These are phyloP conservation scores for Actinostola sp. DNA, from an alignment of 92 coral and sea anemone species.

Conservation along the genomic window DNA sequence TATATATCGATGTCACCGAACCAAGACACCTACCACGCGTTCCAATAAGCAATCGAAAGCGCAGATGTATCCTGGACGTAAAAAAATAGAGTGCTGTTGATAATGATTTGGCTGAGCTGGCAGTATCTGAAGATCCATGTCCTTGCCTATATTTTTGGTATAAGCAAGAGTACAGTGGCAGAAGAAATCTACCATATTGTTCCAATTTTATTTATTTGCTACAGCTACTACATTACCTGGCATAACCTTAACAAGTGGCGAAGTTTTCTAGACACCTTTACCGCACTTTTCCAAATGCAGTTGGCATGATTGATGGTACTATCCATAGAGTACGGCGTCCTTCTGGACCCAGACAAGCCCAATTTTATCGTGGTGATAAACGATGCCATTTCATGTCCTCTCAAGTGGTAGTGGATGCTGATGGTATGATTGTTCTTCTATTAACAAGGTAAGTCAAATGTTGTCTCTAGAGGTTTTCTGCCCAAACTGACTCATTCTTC, in stretches of 20 bases:
- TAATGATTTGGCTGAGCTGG: conserved; percentile 30
- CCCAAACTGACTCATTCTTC: not conserved
- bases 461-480: not conserved
- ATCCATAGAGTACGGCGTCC: conserved; percentile 30
- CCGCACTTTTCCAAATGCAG: conserved; percentile 31
- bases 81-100: conserved; percentile 33
- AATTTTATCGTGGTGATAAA: conserved; percentile 41
- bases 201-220: conserved; percentile 23
- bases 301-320: conserved; percentile 41
- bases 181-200: conserved; percentile 39
- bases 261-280: conserved; percentile 3
- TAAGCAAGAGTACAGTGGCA: conserved; percentile 27
- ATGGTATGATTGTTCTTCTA: conserved; percentile 23
- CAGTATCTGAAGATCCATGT: conserved; percentile 29
- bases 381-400: conserved; percentile 40
- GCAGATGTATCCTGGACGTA: conserved; percentile 40
- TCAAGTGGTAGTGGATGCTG: conserved; percentile 25
- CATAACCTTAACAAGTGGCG: conserved; percentile 23
- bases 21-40: conserved; percentile 5
- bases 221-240: conserved; percentile 25
- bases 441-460: conserved; percentile 7
- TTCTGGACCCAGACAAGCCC: conserved; percentile 31
- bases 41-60: conserved; percentile 8
- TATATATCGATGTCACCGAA: conserved; percentile 1
- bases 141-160: conserved; percentile 32